Evolutionary conservation across 2,888 invertebrate species (phyloP).

Genomic region (Caenorhabditis sulstoni): DNA sequence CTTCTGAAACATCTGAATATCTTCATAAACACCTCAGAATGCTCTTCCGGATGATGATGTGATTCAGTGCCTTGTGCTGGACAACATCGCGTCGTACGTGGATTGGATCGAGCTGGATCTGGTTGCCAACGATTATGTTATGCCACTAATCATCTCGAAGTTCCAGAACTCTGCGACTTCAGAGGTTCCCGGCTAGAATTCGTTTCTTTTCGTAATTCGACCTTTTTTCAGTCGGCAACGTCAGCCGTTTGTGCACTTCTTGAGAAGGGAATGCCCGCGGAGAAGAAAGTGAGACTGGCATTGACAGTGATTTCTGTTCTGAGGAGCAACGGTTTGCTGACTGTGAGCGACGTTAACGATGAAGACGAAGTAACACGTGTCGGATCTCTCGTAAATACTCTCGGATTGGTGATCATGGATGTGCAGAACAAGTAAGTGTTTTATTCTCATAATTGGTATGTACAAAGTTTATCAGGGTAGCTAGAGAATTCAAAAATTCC

Average conservation of each 20-base stretch:
- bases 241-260: slow-evolving; percentile 83
- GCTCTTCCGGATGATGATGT: slow-evolving; percentile 37
- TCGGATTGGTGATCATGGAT: slow-evolving; percentile 66
- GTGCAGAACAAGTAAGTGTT: slow-evolving; percentile 66
- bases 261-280: slow-evolving; percentile 84
- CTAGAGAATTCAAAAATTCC: slow-evolving; percentile 16
- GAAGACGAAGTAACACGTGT: slow-evolving; percentile 65
- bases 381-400: slow-evolving; percentile 62
- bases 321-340: slow-evolving; percentile 57
- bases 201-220: too few relatives aligned
- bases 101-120: slow-evolving; percentile 84
- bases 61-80: slow-evolving; percentile 81
- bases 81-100: slow-evolving; percentile 83
- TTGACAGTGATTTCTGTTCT: slow-evolving; percentile 59
- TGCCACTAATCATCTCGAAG: slow-evolving; percentile 82
- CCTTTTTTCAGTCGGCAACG: slow-evolving; percentile 81
- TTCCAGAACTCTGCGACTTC: slow-evolving; percentile 60
- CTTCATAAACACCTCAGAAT: slow-evolving; percentile 11
- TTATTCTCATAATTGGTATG: slow-evolving; percentile 13
- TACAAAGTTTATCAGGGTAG: slow-evolving; percentile 6
- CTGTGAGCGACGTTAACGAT: slow-evolving; percentile 60
- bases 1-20: background rate
- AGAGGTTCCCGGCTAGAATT: too few relatives aligned
- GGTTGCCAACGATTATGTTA: slow-evolving; percentile 84
- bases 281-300: slow-evolving; percentile 83